Base-by-base conservation (phyloP, 2,113 vertebrate genomes). In the Saguinus midas region DNA sequence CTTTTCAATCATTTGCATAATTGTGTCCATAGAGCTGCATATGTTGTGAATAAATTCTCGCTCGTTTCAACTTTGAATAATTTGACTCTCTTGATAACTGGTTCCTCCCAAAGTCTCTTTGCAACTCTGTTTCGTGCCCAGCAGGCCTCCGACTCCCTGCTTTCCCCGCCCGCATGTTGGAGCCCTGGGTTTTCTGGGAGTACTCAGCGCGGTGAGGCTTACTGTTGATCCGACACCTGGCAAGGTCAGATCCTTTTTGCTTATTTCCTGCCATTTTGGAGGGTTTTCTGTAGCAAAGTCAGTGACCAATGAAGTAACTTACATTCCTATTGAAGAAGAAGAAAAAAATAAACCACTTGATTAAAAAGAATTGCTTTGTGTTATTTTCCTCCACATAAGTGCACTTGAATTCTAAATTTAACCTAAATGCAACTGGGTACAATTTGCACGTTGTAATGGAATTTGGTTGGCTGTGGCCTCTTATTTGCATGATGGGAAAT, bases 41-140 rank as follows among this genome's bases (percentile, higher is more conserved):
- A 91, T 35, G 70, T 95, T 90, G 91, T 95, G 91, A 97, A 97
- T 98, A 97, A 97, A 97, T 95, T 89, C 81, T 92, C 95, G 95
- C 80, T 93, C 83, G 32, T 83, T 94, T 95, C 79, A 87, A 43
- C 82, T 82, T 84, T 58, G 66, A 94, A 87, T 78, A 58, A 58
- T 80, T 88, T 35, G 89, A 73, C 57, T 96, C 35, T 97, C 20
- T 87, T 52, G 78, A 13, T 81, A 48, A 90, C 35, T 91, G 89
- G 35, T 70, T 18, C 81, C 52, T 73, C 83, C 80, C 50, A 52
- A 75, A 87, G 94, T 32, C 43, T 90, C 66, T 64, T 27, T 14
- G 20, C 5, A 23, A 21, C 73, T 35, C 76, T 27, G 6, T 14
- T n/a, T 21, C 61, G 1, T 20, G 11, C n/a, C 50, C 3, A 0